Percentiles rank a stretch among this genome's conserved stretches.
These are phyloP conservation scores for Ceyx cyanopectus DNA, from an alignment of 2,113 vertebrate genomes.

Conservation along the genomic window DNA sequence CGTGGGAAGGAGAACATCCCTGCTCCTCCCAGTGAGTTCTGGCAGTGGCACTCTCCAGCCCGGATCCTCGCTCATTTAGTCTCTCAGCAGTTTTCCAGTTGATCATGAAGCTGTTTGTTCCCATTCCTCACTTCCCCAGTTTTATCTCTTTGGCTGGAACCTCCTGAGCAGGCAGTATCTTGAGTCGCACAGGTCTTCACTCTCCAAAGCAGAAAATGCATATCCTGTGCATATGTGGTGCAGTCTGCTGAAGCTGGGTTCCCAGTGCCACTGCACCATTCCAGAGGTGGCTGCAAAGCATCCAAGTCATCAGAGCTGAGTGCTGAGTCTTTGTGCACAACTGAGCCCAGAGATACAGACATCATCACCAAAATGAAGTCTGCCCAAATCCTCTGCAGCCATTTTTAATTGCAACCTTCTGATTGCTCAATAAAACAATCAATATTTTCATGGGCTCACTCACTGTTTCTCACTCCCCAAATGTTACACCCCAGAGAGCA, in stretches of 20 bases:
- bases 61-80: background rate
- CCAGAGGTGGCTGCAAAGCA: background rate
- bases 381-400: background rate
- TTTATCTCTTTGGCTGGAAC: background rate
- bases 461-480: background rate
- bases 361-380: background rate
- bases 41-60: background rate
- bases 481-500: background rate
- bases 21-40: constrained; percentile 13
- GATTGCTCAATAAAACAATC: fast-evolving
- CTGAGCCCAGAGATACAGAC: background rate
- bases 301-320: background rate
- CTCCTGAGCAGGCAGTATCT: background rate
- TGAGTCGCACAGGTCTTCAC: background rate
- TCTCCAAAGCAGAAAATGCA: background rate
- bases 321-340: background rate
- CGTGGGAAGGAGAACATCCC: background rate
- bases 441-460: background rate
- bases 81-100: constrained; percentile 43
- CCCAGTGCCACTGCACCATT: fast-evolving
- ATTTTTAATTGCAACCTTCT: fast-evolving
- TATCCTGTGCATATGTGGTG: background rate
- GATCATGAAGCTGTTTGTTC: background rate
- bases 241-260: background rate
- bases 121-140: background rate